A percentile compares a stretch with the other conserved stretches of the same genome.
These are phyloP conservation scores for Nebria ingens DNA, from an alignment of 1,140 invertebrate species.

Conservation along the genomic window DNA sequence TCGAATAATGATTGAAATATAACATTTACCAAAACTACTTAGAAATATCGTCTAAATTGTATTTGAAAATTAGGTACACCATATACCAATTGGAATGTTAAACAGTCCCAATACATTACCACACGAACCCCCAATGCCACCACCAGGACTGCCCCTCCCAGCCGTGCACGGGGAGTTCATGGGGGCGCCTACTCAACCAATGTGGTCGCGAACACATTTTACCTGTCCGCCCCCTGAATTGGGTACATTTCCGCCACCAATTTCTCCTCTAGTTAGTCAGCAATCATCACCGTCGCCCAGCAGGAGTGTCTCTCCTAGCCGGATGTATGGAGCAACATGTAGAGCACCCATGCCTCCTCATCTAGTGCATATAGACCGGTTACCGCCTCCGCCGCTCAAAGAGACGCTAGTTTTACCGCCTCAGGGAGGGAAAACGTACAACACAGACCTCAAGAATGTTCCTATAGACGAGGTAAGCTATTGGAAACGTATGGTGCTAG, in stretches of 20 bases:
- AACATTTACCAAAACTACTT: constrained; percentile 16
- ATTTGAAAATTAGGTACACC: constrained; percentile 24
- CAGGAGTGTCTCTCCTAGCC: constrained; percentile 43
- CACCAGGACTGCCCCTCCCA: constrained; percentile 10
- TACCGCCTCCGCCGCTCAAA: not conserved
- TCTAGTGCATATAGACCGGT: not conserved
- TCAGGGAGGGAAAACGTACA: too few relatives aligned
- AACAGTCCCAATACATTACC: constrained; percentile 30
- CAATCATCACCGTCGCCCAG: constrained; percentile 44
- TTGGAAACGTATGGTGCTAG: too few relatives aligned
- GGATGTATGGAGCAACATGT: not conserved
- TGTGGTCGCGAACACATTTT: constrained; percentile 10
- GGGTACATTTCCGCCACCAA: constrained; percentile 35
- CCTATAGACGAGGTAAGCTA: constrained; percentile 2
- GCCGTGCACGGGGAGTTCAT: constrained; percentile 6
- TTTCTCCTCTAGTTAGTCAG: constrained; percentile 48
- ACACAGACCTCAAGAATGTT: not conserved
- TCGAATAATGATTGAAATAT: too few relatives aligned
- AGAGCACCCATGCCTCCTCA: not conserved
- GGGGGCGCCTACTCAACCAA: not conserved
- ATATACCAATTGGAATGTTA: constrained; percentile 26
- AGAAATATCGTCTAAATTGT: constrained; percentile 10
- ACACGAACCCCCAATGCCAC: constrained; percentile 19
- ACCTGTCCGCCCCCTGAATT: constrained; percentile 10
- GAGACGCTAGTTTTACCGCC: not conserved